A percentile compares a stretch with the other conserved stretches of the same genome.
These are phyloP conservation scores for Timema podura DNA, from an alignment of 2,888 invertebrate genomes.

Conservation along the genomic window DNA sequence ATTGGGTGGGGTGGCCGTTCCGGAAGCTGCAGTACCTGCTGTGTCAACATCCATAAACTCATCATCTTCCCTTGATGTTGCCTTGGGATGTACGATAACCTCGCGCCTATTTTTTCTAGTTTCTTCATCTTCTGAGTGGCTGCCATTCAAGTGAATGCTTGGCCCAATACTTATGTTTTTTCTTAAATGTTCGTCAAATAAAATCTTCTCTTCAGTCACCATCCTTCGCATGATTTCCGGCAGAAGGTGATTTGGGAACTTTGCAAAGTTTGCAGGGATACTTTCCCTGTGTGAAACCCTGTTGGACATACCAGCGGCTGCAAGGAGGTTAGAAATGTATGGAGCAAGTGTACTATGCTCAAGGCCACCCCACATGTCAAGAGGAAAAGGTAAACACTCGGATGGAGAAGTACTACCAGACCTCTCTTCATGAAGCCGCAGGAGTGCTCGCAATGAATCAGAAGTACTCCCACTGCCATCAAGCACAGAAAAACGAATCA, in stretches of 20 bases:
- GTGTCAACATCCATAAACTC: conserved; percentile 22
- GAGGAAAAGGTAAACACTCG: conserved; percentile 27
- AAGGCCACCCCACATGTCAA: conserved; percentile 38
- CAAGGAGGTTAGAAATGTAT: conserved; percentile 53
- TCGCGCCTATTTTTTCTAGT: conserved; percentile 27
- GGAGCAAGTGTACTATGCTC: conserved; percentile 51
- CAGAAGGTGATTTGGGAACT: conserved; percentile 41
- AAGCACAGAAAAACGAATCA: conserved; percentile 48
- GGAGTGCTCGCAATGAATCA: conserved; percentile 19
- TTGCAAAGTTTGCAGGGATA: conserved; percentile 17
- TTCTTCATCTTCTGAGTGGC: conserved; percentile 39
- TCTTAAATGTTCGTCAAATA: conserved; percentile 41
- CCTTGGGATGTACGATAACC: conserved; percentile 42
- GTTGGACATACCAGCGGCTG: conserved; percentile 36
- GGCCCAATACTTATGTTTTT: conserved; percentile 8
- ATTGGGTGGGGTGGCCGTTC: conserved; percentile 48
- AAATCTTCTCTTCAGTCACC: conserved; percentile 49
- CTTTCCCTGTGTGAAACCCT: conserved; percentile 19
- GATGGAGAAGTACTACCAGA: conserved; percentile 30
- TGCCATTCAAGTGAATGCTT: conserved; percentile 36
- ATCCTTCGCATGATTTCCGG: conserved; percentile 55
- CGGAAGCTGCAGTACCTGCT: conserved; percentile 49
- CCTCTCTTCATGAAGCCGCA: conserved; percentile 23
- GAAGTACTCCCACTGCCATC: conserved; percentile 32
- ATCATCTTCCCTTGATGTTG: conserved; percentile 44